Base-by-base conservation (phyloP, 2,888 invertebrate species). In the Molorchus minor region DNA sequence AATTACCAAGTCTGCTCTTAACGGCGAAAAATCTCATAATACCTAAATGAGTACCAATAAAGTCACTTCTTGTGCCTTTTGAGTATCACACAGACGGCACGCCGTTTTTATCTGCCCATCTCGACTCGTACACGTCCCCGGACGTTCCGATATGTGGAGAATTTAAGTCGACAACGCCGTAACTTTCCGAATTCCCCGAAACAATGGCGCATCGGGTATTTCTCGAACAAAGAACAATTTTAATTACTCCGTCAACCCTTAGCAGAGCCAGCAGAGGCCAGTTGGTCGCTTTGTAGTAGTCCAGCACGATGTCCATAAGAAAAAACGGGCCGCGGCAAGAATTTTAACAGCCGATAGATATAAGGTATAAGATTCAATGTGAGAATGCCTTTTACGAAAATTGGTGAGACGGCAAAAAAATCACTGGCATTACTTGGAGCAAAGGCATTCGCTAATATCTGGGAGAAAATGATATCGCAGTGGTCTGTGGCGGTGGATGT, bases 281-380 rank as follows among this genome's bases (percentile, higher is more conserved):
- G 56, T 62, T 63, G 56, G 60, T 57, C 52, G 52, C 40, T 56
- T 62, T 47, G 20, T 35, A 43, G 57, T 57, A 59, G 45, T 56
- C 46, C 59, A 58, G 63, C 56, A 63, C 56, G 56, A 61, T 55
- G 65, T 63, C 58, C 56, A 59, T 33, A 46, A 62, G 61, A 65
- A 67, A 65, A 67, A 62, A 56, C 51, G 49, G 59, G 52, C 59
- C 57, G 45, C 61, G 44, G 56, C 36, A 63, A 54, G 68, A 65
- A 69, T 69, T 67, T 68, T 64, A 69, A 69, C 65, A 62, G 68
- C 55, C 62, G 56, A 65, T 69, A 69, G 65, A 67, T 64, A 56
- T 52, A 36, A 62, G 53, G 54, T 49, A 30, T 19, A 52, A 57
- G 57, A 62, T 64, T 58, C 61, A 61, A 43, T 46, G 64, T 53